Base-by-base conservation (phyloP, 2,113 vertebrate species). In the Lates calcarifer region DNA sequence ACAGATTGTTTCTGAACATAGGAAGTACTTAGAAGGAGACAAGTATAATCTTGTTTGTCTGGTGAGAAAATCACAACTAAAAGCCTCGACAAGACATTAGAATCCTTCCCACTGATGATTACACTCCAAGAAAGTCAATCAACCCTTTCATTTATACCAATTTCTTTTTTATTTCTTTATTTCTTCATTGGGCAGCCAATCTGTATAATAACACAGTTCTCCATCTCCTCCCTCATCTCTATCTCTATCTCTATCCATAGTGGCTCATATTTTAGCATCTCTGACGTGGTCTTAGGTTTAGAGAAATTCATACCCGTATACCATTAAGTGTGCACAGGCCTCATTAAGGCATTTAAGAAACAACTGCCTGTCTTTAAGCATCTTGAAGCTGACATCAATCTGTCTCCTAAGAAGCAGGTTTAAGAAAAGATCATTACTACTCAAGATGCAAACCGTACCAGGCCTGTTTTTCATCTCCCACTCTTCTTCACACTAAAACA, bases 41-140 rank as follows among this genome's bases (percentile, higher is more conserved):
- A n/a, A 53, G 66, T 37, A 55, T 47, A 41, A 33, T 56, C 31
- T 26, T 84, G 43, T 71, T 87, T 85, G 64, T 62, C 29, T 35
- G 58, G 29, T 75, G 57, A 66, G 37, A 74, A 35, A 72, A 35
- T 75, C 55, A 12, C 55, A 58, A 39, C 79, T 85, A 61, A 82
- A 18, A 80, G 58, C 66, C 4, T 74, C 0, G 10, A 57, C 17
- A 49, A 73, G 61, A 70, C 81, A 49, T 37, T 13, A 9, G 29
- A 68, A 24, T 77, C 37, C 22, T 55, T 28, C 43, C 29, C 55
- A 70, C 45, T 76, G 66, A 71, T 74, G 63, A 74, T 79, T 49
- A 47, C 60, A 60, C 20, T 70, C 37, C 18, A 55, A 70, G 31
- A 77, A 72, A 75, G 47, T 51, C 55, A 86, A 69, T 84, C 62